Evolutionary conservation across 53 echinoderm and acorn worm genomes (phyloP).

Genomic region (Echinometra lucunter): DNA sequence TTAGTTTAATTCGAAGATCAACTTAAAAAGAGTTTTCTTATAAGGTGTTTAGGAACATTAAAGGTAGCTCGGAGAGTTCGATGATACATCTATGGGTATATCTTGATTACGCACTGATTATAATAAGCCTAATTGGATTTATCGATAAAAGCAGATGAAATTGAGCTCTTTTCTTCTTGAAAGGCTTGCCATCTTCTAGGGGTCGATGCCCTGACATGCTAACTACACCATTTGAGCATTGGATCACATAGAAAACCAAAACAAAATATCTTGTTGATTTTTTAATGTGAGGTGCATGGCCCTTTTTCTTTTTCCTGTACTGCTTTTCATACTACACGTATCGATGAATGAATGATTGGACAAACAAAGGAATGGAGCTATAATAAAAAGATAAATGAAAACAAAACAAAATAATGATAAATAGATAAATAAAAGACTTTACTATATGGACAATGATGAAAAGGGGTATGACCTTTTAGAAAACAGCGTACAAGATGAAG

Average conservation of each 20-base stretch:
- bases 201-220: conserved; percentile 12
- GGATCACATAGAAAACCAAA: background rate
- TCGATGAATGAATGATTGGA: no score
- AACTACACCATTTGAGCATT: background rate
- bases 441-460: no score
- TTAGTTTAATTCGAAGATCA: conserved; percentile 47
- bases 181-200: background rate
- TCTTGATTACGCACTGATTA: conserved; percentile 38
- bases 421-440: no score
- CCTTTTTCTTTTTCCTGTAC: no score
- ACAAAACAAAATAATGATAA: no score
- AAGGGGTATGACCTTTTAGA: no score
- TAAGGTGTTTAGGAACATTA: conserved; percentile 22
- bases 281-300: no score
- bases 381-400: no score
- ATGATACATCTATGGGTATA: background rate
- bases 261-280: background rate
- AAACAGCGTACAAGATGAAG: no score
- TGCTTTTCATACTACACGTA: no score
- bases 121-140: conserved; percentile 47
- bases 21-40: conserved; percentile 25
- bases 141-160: conserved; percentile 22
- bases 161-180: background rate
- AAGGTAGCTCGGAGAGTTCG: background rate
- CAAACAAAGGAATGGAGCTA: no score